phyloP scores from a whole-genome alignment of 2,797 vertebrate species.

The Eulemur rubriventer region DNA sequence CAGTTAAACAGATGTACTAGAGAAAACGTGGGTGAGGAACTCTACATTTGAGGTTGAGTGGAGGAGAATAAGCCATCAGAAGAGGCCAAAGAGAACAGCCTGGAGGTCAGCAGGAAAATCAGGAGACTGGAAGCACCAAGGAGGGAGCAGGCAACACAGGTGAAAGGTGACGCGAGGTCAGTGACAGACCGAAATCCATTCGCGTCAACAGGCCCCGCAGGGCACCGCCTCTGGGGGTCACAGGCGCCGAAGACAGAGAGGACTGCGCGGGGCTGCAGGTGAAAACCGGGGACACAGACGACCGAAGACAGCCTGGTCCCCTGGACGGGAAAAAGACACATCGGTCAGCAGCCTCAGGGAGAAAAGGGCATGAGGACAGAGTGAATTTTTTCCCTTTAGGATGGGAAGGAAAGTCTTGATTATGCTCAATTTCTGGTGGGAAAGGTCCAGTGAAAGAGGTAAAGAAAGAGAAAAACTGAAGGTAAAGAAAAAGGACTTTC shows the following conservation, averaged over 20 bases:
- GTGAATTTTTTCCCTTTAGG: neutral
- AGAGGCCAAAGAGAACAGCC: neutral
- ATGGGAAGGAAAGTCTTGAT: neutral
- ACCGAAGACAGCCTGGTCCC: too few relatives aligned
- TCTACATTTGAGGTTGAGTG: neutral
- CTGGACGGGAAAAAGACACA: neutral
- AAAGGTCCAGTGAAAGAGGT: neutral
- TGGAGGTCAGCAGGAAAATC: neutral
- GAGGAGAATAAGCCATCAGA: neutral
- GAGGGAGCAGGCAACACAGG: neutral
- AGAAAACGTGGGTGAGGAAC: neutral
- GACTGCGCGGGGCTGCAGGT: neutral
- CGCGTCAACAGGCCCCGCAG: rapidly evolving
- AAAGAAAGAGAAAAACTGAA: neutral
- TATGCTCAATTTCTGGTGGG: neutral
- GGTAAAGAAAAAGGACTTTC: neutral
- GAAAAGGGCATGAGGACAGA: neutral
- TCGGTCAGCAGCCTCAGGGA: neutral
- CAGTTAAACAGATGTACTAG: neutral
- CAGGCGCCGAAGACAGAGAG: neutral
- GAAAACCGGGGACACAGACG: neutral
- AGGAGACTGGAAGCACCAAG: neutral
- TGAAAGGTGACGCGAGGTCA: neutral
- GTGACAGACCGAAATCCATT: rapidly evolving
- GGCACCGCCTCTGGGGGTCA: rapidly evolving